phyloP scores from a whole-genome alignment of 2,797 vertebrate species.

The Allobates femoralis region DNA sequence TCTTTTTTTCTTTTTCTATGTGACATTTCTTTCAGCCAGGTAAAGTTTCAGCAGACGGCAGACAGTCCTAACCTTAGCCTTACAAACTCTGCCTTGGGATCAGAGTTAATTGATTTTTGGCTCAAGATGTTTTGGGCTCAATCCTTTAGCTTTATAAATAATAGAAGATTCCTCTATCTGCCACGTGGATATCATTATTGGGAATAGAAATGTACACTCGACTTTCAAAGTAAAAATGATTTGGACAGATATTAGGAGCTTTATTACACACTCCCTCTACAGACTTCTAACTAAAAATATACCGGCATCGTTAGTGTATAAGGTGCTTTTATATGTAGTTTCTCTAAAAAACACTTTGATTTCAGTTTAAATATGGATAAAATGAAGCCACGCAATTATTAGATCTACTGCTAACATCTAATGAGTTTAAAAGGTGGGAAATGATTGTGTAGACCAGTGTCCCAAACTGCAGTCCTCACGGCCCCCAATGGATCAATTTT shows the following conservation, averaged over 20 bases:
- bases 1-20: constrained; percentile 9
- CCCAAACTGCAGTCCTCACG: background rate
- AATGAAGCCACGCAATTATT: background rate
- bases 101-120: constrained; percentile 58
- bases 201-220: constrained; percentile 19
- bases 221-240: constrained; percentile 1
- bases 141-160: constrained; percentile 47
- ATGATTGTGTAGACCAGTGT: background rate
- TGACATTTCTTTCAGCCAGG: constrained; percentile 58
- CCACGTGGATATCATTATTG: constrained; percentile 41
- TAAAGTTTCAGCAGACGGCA: constrained; percentile 46
- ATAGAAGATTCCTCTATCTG: constrained; percentile 37
- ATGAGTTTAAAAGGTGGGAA: background rate
- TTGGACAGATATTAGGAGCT: background rate
- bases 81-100: constrained; percentile 54
- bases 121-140: constrained; percentile 55
- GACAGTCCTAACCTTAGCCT: constrained; percentile 52
- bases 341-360: background rate
- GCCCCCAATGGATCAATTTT: too few species aligned
- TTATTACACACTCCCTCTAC: background rate
- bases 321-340: background rate
- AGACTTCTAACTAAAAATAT: background rate
- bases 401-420: background rate
- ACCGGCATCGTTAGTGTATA: background rate
- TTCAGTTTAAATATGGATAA: background rate